Conservation (phyloP, 2,113 vertebrate species). For the Gallinago jamesoni region DNA sequence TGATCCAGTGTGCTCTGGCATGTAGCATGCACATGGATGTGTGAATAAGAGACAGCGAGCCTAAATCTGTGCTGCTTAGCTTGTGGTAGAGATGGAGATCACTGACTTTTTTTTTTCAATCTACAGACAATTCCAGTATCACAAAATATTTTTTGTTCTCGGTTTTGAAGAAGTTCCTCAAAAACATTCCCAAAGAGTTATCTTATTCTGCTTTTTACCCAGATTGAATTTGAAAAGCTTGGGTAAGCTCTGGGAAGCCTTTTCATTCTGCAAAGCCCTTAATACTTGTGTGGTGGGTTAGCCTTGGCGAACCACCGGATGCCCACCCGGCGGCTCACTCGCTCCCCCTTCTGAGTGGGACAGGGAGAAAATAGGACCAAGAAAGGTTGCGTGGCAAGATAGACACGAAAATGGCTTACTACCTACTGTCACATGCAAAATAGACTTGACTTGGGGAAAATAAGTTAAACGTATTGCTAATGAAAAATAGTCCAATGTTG, state of each 20-base stretch:
- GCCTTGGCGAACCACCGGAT: background rate
- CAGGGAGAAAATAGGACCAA: background rate
- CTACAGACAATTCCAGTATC: background rate
- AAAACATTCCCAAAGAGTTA: background rate
- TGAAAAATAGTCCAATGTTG: background rate
- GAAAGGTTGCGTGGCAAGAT: background rate
- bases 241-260: background rate
- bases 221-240: background rate
- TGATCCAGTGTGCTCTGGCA: background rate
- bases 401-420: background rate
- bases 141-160: background rate
- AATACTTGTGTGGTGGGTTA: too few relatives aligned
- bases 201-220: background rate
- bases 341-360: fast-evolving
- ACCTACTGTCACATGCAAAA: background rate
- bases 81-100: background rate
- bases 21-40: background rate
- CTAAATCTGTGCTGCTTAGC: background rate
- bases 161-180: background rate
- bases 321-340: background rate
- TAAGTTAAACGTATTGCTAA: too few relatives aligned
- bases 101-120: fast-evolving
- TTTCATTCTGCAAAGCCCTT: background rate
- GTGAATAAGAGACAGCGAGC: background rate
- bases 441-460: background rate